A percentile compares a stretch with the other conserved stretches of the same genome.
Conservation (phyloP, 1,140 invertebrate species). For the Hirudo medicinalis region DNA sequence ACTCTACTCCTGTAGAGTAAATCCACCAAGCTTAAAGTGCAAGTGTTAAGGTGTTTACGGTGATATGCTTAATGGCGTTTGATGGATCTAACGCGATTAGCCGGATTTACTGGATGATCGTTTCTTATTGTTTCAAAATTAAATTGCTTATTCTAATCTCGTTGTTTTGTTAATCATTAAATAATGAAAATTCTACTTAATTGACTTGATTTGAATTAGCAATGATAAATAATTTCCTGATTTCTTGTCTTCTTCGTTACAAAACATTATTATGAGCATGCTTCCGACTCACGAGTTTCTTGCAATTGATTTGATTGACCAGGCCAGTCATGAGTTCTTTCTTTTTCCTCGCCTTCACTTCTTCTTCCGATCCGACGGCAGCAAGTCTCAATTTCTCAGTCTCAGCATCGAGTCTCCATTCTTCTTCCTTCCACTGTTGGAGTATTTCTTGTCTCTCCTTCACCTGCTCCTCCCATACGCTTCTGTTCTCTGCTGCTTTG, state of each 20-base stretch:
- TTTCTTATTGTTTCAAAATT: neutral
- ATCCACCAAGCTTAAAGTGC: no score
- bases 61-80: no score
- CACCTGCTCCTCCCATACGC: neutral
- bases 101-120: neutral
- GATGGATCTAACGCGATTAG: no score
- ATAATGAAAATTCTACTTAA: neutral
- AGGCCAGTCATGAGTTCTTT: neutral
- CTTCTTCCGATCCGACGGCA: neutral
- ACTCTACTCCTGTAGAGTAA: no score
- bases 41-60: no score
- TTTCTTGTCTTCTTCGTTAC: no score
- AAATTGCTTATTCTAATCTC: neutral
- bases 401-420: slow-evolving; percentile 1
- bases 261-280: no score
- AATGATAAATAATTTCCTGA: neutral
- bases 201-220: neutral
- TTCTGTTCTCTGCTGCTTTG: slow-evolving; percentile 2
- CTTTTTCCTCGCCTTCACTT: slow-evolving; percentile 1
- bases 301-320: slow-evolving; percentile 9
- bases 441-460: neutral
- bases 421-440: neutral
- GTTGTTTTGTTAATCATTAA: neutral
- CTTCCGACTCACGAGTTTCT: neutral
- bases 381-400: slow-evolving; percentile 4